Evolutionary conservation across 1,140 invertebrate genomes (phyloP).

Genomic region (Pollicipes pollicipes): DNA sequence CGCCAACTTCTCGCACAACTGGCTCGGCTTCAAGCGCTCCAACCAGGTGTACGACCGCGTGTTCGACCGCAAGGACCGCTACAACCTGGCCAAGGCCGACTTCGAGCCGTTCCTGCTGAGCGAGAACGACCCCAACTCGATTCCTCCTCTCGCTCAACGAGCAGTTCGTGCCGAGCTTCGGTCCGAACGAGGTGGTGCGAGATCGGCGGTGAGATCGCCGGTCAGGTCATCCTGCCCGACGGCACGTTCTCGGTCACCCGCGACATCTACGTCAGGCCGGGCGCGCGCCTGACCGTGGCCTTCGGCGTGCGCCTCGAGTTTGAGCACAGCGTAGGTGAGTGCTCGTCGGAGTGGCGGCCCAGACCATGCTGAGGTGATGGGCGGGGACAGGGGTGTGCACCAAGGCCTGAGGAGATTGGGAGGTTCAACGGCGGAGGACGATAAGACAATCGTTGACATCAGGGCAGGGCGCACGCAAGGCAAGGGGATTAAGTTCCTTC

Average conservation of each 20-base stretch:
- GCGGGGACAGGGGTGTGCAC: too few species aligned
- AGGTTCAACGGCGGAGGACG: too few species aligned
- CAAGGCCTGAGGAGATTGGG: too few species aligned
- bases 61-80: constrained; percentile 78
- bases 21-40: constrained; percentile 68
- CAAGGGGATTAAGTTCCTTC: too few species aligned
- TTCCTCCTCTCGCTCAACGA: constrained; percentile 49
- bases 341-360: too few species aligned
- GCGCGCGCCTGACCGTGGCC: constrained; percentile 64
- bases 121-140: constrained; percentile 60
- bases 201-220: constrained; percentile 59
- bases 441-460: too few species aligned
- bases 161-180: constrained; percentile 52
- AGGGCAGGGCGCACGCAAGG: too few species aligned
- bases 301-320: constrained; percentile 65
- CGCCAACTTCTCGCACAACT: constrained; percentile 86
- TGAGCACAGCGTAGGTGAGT: constrained; percentile 30
- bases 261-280: constrained; percentile 78
- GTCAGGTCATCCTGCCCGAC: constrained; percentile 24
- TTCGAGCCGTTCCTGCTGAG: constrained; percentile 72
- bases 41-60: constrained; percentile 48
- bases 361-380: too few species aligned
- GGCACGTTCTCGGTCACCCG: constrained; percentile 37
- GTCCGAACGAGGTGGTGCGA: constrained; percentile 56
- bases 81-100: constrained; percentile 69